Base-by-base conservation (phyloP, 1,140 invertebrate genomes). In the Melanaphis sacchari region DNA sequence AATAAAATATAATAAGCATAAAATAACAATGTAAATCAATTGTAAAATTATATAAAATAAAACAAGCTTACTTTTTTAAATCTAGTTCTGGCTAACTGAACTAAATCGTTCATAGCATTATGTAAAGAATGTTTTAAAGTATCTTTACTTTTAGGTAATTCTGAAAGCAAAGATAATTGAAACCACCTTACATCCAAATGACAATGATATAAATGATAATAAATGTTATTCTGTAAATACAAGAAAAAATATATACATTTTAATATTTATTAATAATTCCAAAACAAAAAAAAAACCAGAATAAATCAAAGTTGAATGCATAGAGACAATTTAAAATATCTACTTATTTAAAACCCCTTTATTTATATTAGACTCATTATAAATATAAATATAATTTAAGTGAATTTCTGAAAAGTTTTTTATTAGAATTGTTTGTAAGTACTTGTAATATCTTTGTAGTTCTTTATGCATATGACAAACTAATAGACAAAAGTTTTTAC, bases 201-300 rank as follows among this genome's bases (percentile, higher is more conserved):
- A 40, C 91, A 93, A 84, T 93, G 91, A n/a, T 93, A 93, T 52
- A 93, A 84, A 36, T 93, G 91, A 54, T 93, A 93, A 21, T 93
- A 85, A 31, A 85, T 93, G 21, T 93, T 93, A 52, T 93, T 93
- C 91, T 93, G 36, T 43, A 84, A 93, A 93, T 40, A 82, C 38
- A 31, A 85, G 36, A 82, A 82, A 0, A 52, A 36, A 46, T 38
- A 81, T 38, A 21, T 46, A 26, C 22, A 15, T 49, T 46, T 24
- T 46, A 46, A 49, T 40, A 38, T 40, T 31, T 7, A 46, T 38
- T 22, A 43, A 76, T 66, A 91, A 76, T 1, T 91, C 31, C 0
- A 91, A n/a, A 59, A 40, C 11, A 41, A n/a, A n/a, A n/a, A n/a
- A n/a, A n/a, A n/a, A n/a, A n/a, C n/a, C 11, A 66, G 24, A 90